Evolutionary conservation across 2,797 vertebrate species (phyloP), one percentile per base, ranked within the genome.

Genomic region (Notolabrus celidotus): DNA sequence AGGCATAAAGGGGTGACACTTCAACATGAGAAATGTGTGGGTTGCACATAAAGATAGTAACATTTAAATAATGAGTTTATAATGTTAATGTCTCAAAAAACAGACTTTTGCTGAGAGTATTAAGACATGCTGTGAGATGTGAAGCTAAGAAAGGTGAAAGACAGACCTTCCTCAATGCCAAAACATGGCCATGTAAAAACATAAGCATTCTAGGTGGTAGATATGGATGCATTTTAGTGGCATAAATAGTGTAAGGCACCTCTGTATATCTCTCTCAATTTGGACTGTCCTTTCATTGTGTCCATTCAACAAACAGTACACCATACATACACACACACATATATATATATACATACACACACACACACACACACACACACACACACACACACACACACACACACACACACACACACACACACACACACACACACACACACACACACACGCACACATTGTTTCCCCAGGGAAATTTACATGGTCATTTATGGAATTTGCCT

Each of bases 151-250:
- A 1, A 74, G 70, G 74, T 66, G 57, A 83, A 72, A 62, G 71
- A 55, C 78, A 80, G 47, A 60, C 57, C 14, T 7, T 80, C 60
- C 56, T 58, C 8, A 2, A 51, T 82, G 75, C 80, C 81, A 86
- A 49, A 66, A 4, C 45, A 39, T 17, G 23, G 63, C 70, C 54
- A 50, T 67, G 54, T 83, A 56, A 57, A 79, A 77, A 86, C 71
- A 72, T 60, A 62, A 7, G 65, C 41, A 16, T 57, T 76, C 71
- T 55, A 23, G 71, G 75, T 69, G 77, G 68, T 46, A 73, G 70
- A 79, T 74, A 80, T 70, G 71, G 71, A 77, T 72, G 39, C 31
- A 9, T 57, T 77, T 79, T 45, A 36, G 47, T 38, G 47, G 50
- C 66, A 79, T 65, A 57, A 47, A 77, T 80, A 50, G 51, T 79